Evolutionary conservation across 2,888 invertebrate genomes (phyloP), one percentile per base, ranked within the genome.

Genomic region (Nyleta sp.): DNA sequence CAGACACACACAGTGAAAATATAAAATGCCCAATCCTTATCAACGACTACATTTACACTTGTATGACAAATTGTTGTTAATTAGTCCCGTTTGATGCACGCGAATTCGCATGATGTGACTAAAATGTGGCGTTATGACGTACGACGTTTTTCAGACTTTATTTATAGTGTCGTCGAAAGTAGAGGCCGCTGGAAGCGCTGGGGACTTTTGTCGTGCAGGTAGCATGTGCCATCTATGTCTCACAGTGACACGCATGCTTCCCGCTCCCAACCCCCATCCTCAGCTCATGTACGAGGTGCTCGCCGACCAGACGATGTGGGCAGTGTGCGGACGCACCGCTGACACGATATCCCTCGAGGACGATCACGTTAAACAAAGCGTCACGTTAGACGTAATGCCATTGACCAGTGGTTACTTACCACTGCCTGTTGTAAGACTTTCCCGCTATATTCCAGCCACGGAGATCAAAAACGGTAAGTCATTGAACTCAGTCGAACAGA

Each of bases 301-400:
- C 55, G 96, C 96, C 11, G 98, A 98, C 91, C 97, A 97, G 88
- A 95, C 95, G 33, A 94, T 96, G 92, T 98, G 98, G 98, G 97
- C 97, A 0, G 96, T 98, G 22, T 95, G 97, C 86, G 98, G 98
- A 1, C 93, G 97, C 65, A 96, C 97, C 24, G 96, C 97, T 83
- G 98, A 97, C 93, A 92, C 93, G 18, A 91, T 93, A 4, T 91
- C 91, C 4, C 91, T 96, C 91, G 94, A 93, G 73, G 92, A 93
- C 52, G 92, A 93, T 55, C 92, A 92, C 3, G 94, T 94, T 70
- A 93, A 94, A 8, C 96, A 96, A 89, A 93, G 92, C 44, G 96
- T 97, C 52, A 94, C 95, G 0, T 91, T 98, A 81, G 98, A 98
- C 85, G 96, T 98, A 33, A 97, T 98, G 96, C 98, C 98, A 2